phyloP scores from a whole-genome alignment of 2,113 vertebrate species.

The Phoxinus phoxinus region DNA sequence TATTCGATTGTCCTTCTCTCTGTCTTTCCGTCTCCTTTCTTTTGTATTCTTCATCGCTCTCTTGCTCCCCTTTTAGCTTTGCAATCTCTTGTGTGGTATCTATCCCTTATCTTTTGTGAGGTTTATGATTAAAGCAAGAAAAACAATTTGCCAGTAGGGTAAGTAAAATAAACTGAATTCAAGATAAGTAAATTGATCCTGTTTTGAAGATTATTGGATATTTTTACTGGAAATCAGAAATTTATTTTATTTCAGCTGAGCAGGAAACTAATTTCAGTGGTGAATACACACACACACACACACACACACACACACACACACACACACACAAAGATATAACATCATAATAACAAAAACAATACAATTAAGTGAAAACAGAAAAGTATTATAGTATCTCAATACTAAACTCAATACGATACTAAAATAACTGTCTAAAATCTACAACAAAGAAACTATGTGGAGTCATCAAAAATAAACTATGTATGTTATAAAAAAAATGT shows the following conservation, averaged over 20 bases:
- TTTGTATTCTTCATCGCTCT: not conserved
- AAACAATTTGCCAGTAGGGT: not conserved
- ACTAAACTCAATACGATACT: too few relatives aligned
- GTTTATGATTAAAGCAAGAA: conserved; percentile 14
- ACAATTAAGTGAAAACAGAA: too few relatives aligned
- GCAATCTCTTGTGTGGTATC: not conserved
- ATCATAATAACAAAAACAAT: too few relatives aligned
- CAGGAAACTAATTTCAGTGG: not conserved
- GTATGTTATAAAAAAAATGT: too few relatives aligned
- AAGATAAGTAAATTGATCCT: conserved; percentile 1
- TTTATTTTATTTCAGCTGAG: not conserved
- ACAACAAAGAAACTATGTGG: too few relatives aligned
- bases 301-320: too few relatives aligned
- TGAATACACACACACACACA: too few relatives aligned
- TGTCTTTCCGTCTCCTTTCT: not conserved
- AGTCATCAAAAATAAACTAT: too few relatives aligned
- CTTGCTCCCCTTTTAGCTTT: not conserved
- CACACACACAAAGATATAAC: too few relatives aligned
- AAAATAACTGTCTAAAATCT: too few relatives aligned
- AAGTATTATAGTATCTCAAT: too few relatives aligned
- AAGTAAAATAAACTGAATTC: conserved; percentile 20
- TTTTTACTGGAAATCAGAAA: not conserved
- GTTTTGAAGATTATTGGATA: not conserved
- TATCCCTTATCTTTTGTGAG: not conserved
- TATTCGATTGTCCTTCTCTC: conserved; percentile 2